A percentile compares a stretch with the other conserved stretches of the same genome.
Conservation (phyloP, 2,888 invertebrate species). For the Nudaria mundana region DNA sequence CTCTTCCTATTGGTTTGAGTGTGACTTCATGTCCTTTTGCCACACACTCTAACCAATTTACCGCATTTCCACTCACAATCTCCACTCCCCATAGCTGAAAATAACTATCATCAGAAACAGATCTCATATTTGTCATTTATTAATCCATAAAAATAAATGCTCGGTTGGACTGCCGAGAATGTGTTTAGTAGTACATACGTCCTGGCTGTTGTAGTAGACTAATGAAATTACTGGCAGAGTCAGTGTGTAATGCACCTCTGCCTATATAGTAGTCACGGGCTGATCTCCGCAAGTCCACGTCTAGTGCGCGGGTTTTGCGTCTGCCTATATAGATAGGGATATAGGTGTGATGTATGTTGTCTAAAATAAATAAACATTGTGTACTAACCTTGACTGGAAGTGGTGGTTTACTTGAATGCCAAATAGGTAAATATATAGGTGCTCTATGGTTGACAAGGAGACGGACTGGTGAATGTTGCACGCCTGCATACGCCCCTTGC, state of each 20-base stretch:
- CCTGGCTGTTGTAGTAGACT: too few species aligned
- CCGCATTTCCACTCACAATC: constrained; percentile 73
- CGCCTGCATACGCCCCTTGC: constrained; percentile 70
- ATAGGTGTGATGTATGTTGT: too few species aligned
- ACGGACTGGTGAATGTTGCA: constrained; percentile 75
- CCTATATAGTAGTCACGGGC: too few species aligned
- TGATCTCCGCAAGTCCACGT: too few species aligned
- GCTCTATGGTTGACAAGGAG: constrained; percentile 81
- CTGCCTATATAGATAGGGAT: too few species aligned
- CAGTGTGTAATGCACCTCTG: too few species aligned
- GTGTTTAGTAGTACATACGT: too few species aligned
- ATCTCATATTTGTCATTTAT: constrained; percentile 11
- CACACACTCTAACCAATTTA: constrained; percentile 82
- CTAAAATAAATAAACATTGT: too few species aligned
- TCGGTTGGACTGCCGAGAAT: too few species aligned
- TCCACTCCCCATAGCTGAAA: constrained; percentile 76
- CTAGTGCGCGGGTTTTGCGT: too few species aligned
- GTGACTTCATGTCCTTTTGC: constrained; percentile 71
- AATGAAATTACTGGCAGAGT: too few species aligned
- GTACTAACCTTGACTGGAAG: constrained; percentile 73
- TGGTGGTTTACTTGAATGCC: constrained; percentile 74
- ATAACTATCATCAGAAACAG: constrained; percentile 14
- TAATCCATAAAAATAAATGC: constrained; percentile 13
- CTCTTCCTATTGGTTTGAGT: constrained; percentile 69
- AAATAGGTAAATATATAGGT: constrained; percentile 76